Percentiles rank a stretch among this genome's conserved stretches.
Conservation (phyloP, 2,888 invertebrate genomes). For the Drosophila subsilvestris region DNA sequence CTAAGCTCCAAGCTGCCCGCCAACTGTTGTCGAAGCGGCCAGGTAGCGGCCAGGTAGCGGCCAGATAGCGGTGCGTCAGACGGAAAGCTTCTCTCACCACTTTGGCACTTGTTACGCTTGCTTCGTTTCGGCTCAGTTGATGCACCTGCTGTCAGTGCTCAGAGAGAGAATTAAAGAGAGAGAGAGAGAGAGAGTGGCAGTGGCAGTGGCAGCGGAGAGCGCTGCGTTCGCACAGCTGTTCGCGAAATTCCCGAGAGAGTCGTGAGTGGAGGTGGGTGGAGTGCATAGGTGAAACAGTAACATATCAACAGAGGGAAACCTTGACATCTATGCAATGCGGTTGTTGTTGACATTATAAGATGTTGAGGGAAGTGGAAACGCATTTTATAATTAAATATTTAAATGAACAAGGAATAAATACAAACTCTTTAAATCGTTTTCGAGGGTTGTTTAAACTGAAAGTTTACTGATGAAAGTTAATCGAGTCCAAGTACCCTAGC, state of each 20-base stretch:
- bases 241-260: not conserved
- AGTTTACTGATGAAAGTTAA: not conserved
- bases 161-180: not conserved
- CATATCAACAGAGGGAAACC: slow-evolving; percentile 11
- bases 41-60: not conserved
- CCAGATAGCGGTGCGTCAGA: slow-evolving; percentile 2
- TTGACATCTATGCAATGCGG: slow-evolving; percentile 27
- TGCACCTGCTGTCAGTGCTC: slow-evolving; percentile 27
- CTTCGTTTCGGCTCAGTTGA: slow-evolving; percentile 11
- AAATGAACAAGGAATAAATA: not conserved
- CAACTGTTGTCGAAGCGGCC: slow-evolving; percentile 57
- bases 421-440: not conserved
- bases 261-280: not conserved
- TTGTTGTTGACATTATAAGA: slow-evolving; percentile 2
- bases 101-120: slow-evolving; percentile 29
- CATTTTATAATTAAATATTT: not conserved
- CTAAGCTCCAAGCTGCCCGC: slow-evolving; percentile 38
- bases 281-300: slow-evolving; percentile 50
- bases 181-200: not conserved
- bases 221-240: not conserved
- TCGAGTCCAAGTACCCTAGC: no score
- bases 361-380: not conserved
- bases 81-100: slow-evolving; percentile 18
- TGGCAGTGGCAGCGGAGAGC: no score
- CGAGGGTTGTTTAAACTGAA: not conserved